Percentiles rank a stretch among this genome's conserved stretches.
phyloP scores from a whole-genome alignment of 1,140 invertebrate genomes.

The Mactra quadrangularis region DNA sequence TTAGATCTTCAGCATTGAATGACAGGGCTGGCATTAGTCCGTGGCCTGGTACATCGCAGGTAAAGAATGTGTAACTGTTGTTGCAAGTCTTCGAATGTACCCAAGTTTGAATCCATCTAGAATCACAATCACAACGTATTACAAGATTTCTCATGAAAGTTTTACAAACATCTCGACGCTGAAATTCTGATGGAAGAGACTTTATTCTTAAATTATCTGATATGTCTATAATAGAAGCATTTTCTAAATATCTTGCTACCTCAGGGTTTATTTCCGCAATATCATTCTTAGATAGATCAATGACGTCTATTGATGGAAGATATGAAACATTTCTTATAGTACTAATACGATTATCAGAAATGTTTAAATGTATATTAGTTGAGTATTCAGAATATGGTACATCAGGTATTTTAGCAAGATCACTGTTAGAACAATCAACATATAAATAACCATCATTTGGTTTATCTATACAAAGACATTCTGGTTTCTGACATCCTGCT shows the following conservation, averaged over 20 bases:
- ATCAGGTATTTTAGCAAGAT: constrained; percentile 1
- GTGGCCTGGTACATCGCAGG: neutral
- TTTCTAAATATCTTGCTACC: neutral
- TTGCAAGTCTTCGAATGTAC: constrained; percentile 2
- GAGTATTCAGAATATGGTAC: constrained; percentile 33
- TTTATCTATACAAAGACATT: constrained; percentile 45
- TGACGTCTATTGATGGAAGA: neutral
- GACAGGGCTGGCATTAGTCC: neutral
- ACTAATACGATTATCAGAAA: constrained; percentile 34
- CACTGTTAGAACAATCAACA: constrained; percentile 42
- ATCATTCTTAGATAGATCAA: constrained; percentile 30
- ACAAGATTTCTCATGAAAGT: constrained; percentile 26
- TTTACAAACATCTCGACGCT: constrained; percentile 29
- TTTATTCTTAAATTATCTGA: constrained; percentile 31
- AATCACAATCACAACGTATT: constrained; percentile 22
- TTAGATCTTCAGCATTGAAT: neutral
- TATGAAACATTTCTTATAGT: neutral
- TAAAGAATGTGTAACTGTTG: constrained; percentile 36
- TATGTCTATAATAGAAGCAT: constrained; percentile 21
- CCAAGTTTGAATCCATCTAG: constrained; percentile 47
- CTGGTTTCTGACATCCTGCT: constrained; percentile 5
- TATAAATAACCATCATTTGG: constrained; percentile 24
- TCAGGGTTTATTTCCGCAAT: neutral
- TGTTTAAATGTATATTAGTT: constrained; percentile 1
- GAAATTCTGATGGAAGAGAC: constrained; percentile 13